Evolutionary conservation across 2,888 invertebrate species (phyloP), one percentile per base, ranked within the genome.

Genomic region (Argyra leucocephala): DNA sequence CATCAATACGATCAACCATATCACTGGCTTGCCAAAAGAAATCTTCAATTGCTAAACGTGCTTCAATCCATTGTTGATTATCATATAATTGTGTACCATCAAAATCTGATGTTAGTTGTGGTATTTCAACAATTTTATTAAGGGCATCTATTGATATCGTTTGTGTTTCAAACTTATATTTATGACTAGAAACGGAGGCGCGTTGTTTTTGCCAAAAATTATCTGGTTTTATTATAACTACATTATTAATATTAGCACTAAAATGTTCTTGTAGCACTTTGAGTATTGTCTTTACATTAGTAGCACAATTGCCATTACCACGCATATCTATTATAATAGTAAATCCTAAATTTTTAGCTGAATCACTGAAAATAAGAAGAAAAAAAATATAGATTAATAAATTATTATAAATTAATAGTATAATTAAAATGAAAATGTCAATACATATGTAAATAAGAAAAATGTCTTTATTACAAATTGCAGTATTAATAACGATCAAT

Each of bases 201-300:
- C 96, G 89, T 82, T 98, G 97, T 82, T 98, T 98, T 82, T 98
- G 97, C 97, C 97, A 97, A 84, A 99, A 98, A 80, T 96, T 97
- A 78, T 99, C 98, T 72, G 97, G 96, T 83, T 98, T 97, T 74
- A 98, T 96, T 78, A 99, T 95, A 77, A 93, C 92, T 72, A 95
- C 96, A 80, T 91, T 90, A 82, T 96, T 91, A 76, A 98, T 91
- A 70, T 86, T 86, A 73, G 93, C 90, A 74, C 94, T 89, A 81
- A 96, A 97, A 82, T 94, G 92, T 80, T 98, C 97, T 85, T 98
- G 91, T 72, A 94, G 84, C 75, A 95, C 93, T 85, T 98, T 98
- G 72, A 99, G 83, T 77, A 99, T 95, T 69, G 96, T 96, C 83
- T 98, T 98, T 69, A 96, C 95, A 69, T 93, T 93, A 75, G 93